phyloP scores from a whole-genome alignment of 2,797 vertebrate genomes.

The Myotis planiceps region DNA sequence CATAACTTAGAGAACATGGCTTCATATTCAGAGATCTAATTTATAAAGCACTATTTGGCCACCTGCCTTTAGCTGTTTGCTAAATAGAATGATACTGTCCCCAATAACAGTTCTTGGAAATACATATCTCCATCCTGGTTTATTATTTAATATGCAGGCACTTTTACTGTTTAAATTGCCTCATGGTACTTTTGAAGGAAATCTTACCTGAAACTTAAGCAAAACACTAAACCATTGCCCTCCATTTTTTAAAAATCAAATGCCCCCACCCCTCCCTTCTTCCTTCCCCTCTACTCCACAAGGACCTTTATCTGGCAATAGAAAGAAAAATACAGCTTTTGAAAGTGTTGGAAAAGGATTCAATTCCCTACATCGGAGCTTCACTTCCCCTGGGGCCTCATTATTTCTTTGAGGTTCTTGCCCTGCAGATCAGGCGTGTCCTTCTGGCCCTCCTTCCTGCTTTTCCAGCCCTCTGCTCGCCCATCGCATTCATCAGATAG shows the following conservation, averaged over 20 bases:
- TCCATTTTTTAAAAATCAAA: conserved; percentile 53
- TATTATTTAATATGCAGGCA: background rate
- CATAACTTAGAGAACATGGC: background rate
- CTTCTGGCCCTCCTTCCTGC: conserved; percentile 17
- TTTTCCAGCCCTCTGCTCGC: conserved; percentile 39
- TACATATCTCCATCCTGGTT: background rate
- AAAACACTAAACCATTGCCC: background rate
- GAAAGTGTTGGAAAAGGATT: conserved; percentile 69
- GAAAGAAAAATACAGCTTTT: conserved; percentile 70
- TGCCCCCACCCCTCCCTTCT: conserved; percentile 2
- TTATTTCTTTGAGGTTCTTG: conserved; percentile 79
- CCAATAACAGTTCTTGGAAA: background rate
- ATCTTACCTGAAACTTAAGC: background rate
- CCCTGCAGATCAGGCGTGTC: conserved; percentile 72
- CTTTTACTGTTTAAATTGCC: background rate
- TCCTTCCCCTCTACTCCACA: conserved; percentile 4
- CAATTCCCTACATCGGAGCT: conserved; percentile 71
- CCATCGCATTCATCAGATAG: background rate
- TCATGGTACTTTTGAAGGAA: conserved; percentile 30
- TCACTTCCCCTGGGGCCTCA: conserved; percentile 72
- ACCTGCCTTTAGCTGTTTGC: background rate
- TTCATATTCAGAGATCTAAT: conserved; percentile 9
- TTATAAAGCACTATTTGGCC: background rate
- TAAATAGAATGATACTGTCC: conserved; percentile 18
- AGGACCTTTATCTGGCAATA: conserved; percentile 59